A percentile compares a stretch with the other conserved stretches of the same genome.
phyloP scores from a whole-genome alignment of 2,888 invertebrate species.

The Leptinotarsa juncta region DNA sequence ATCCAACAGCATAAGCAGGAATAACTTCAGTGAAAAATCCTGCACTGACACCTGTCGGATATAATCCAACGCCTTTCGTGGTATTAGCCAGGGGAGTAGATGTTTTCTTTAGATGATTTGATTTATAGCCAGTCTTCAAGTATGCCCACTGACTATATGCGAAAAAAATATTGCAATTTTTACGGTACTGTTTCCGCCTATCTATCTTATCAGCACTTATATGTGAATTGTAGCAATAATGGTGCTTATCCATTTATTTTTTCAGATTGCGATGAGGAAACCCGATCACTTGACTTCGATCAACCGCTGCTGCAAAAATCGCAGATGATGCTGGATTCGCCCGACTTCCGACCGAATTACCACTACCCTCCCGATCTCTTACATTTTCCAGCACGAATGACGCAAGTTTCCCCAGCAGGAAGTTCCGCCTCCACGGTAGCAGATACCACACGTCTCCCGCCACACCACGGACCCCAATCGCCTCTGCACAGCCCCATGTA shows the following conservation, averaged over 20 bases:
- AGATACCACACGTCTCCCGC: slow-evolving; percentile 72
- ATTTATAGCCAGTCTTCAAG: too few relatives aligned
- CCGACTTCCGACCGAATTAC: slow-evolving; percentile 69
- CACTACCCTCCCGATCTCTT: slow-evolving; percentile 83
- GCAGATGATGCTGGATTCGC: slow-evolving; percentile 68
- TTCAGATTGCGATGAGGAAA: slow-evolving; percentile 75
- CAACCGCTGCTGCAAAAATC: slow-evolving; percentile 70
- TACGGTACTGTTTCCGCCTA: too few relatives aligned
- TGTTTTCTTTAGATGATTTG: too few relatives aligned
- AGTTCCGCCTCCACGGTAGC: slow-evolving; percentile 86
- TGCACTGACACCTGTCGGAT: too few relatives aligned
- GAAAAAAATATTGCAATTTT: too few relatives aligned
- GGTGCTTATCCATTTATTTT: slow-evolving; percentile 26
- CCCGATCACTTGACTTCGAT: slow-evolving; percentile 75
- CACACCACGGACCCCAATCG: slow-evolving; percentile 63
- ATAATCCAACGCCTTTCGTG: too few relatives aligned
- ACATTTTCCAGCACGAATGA: slow-evolving; percentile 77
- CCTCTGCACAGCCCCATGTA: slow-evolving; percentile 75
- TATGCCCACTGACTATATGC: too few relatives aligned
- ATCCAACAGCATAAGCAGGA: too few relatives aligned
- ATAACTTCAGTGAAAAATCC: too few relatives aligned
- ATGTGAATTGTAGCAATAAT: too few relatives aligned
- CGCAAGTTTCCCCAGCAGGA: slow-evolving; percentile 81
- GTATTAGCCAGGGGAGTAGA: too few relatives aligned
- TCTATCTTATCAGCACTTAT: too few relatives aligned